Conservation (phyloP, 2,888 invertebrate genomes). For the Pristionchus fissidentatus region DNA sequence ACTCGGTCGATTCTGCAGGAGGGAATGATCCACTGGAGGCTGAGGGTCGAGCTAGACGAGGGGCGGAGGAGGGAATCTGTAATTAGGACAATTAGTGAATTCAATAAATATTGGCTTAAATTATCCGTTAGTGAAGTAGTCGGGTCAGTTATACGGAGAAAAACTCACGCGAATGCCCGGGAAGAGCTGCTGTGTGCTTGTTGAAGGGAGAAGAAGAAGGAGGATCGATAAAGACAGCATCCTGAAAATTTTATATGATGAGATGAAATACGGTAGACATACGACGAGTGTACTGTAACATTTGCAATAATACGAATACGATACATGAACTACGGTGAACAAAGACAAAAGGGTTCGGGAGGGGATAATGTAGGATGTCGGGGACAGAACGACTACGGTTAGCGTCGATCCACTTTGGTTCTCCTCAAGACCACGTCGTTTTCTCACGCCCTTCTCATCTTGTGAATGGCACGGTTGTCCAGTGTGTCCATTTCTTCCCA, state of each 20-base stretch:
- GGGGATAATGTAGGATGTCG: no score
- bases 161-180: not conserved
- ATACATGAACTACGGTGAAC: no score
- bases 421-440: not conserved
- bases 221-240: not conserved
- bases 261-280: not conserved
- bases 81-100: not conserved
- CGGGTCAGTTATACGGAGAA: no score
- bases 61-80: constrained; percentile 15
- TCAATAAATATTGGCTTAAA: no score
- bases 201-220: not conserved
- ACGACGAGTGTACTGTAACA: not conserved
- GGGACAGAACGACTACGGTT: not conserved
- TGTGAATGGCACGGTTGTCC: constrained; percentile 7
- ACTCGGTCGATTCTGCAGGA: not conserved
- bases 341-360: no score
- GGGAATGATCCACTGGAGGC: constrained; percentile 42
- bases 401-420: not conserved
- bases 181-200: constrained; percentile 9
- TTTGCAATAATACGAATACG: not conserved
- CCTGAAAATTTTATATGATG: not conserved
- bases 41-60: constrained; percentile 36
- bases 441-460: constrained; percentile 15
- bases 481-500: constrained; percentile 27
- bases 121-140: no score